Conservation (phyloP, 2,797 vertebrate genomes). For the Smutsia gigantea region DNA sequence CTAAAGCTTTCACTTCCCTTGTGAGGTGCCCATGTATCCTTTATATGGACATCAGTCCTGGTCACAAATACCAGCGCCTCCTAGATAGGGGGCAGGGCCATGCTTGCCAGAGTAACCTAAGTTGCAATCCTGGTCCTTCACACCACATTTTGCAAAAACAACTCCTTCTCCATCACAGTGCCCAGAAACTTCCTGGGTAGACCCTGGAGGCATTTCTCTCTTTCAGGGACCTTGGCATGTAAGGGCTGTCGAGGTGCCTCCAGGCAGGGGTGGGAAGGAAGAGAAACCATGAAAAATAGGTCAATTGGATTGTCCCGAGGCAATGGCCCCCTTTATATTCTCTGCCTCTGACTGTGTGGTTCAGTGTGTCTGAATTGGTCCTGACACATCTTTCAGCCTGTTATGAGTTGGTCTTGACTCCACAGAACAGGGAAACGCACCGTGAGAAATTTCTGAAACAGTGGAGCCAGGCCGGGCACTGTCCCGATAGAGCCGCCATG, state of each 20-base stretch:
- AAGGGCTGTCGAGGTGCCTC: background rate
- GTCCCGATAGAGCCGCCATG: constrained; percentile 66
- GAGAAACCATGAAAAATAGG: fast-evolving
- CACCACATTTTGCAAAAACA: background rate
- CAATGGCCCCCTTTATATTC: background rate
- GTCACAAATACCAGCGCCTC: background rate
- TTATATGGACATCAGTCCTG: background rate
- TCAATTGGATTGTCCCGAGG: background rate
- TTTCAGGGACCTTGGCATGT: fast-evolving
- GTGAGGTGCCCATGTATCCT: fast-evolving
- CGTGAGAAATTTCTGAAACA: constrained; percentile 71
- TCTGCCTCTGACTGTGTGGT: background rate
- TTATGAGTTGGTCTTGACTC: background rate
- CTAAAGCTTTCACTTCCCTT: background rate
- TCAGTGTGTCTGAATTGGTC: background rate
- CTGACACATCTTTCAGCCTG: background rate
- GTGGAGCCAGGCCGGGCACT: constrained; percentile 64
- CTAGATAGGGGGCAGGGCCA: fast-evolving
- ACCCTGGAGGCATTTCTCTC: background rate
- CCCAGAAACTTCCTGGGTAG: background rate
- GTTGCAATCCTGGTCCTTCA: background rate
- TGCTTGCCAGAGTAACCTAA: fast-evolving
- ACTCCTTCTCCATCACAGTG: fast-evolving
- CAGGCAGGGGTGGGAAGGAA: background rate
- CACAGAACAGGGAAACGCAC: constrained; percentile 48